These are phyloP conservation scores for Cydia pomonella DNA, from an alignment of 1,140 invertebrate genomes.

Conservation along the genomic window DNA sequence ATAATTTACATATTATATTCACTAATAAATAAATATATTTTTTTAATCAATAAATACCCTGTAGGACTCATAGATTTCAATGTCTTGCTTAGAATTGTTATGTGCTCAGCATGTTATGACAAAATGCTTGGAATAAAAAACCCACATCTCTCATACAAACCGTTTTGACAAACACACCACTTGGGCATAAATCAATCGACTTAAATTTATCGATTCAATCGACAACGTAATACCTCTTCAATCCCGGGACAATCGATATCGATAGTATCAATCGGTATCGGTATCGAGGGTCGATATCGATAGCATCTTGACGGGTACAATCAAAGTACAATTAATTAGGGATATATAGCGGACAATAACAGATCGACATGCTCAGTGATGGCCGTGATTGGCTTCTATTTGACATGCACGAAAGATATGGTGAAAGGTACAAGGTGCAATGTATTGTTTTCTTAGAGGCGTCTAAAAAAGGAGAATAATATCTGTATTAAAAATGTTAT, in stretches of 20 bases:
- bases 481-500: too few species aligned
- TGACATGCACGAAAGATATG: slow-evolving; percentile 5
- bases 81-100: too few species aligned
- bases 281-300: background rate
- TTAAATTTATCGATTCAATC: slow-evolving; percentile 38
- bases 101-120: too few species aligned
- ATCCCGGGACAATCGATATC: slow-evolving; percentile 33
- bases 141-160: background rate
- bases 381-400: background rate
- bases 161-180: slow-evolving; percentile 11
- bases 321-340: slow-evolving; percentile 48
- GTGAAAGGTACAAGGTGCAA: too few species aligned
- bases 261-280: background rate
- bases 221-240: slow-evolving; percentile 45
- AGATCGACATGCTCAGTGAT: background rate
- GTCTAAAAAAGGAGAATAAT: too few species aligned
- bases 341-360: background rate
- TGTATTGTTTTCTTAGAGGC: too few species aligned
- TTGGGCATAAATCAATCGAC: slow-evolving; percentile 26
- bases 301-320: slow-evolving; percentile 44
- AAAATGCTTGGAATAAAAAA: background rate
- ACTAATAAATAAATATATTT: too few species aligned
- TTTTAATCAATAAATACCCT: too few species aligned
- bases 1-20: too few species aligned
- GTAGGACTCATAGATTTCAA: too few species aligned